Conservation (phyloP, 2,113 vertebrate genomes). For the Arvicanthis niloticus region DNA sequence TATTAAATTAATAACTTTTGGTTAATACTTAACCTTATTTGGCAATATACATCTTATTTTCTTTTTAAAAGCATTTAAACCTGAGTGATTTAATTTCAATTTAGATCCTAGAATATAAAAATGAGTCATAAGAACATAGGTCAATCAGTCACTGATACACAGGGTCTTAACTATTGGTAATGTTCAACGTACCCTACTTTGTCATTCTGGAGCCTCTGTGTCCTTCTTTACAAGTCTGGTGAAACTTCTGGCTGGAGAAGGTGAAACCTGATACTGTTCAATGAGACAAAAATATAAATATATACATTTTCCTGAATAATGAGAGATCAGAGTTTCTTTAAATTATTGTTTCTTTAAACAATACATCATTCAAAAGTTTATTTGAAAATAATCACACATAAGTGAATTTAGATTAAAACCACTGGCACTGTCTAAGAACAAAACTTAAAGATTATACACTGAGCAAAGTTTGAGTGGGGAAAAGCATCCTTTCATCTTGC, state of each 20-base stretch:
- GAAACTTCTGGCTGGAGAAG: not conserved
- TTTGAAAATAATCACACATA: conserved; percentile 47
- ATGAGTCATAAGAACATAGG: not conserved
- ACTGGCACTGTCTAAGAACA: not conserved
- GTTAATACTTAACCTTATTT: conserved; percentile 21
- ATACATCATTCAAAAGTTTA: conserved; percentile 49
- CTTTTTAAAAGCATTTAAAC: not conserved
- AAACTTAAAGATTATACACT: not conserved
- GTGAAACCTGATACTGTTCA: conserved; percentile 9
- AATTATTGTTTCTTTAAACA: too few relatives aligned
- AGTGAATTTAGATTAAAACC: conserved; percentile 66
- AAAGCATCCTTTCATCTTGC: not conserved
- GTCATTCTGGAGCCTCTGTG: not conserved
- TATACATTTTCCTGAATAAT: conserved; percentile 39
- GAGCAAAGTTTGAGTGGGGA: not conserved
- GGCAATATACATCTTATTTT: not conserved
- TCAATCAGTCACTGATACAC: not conserved
- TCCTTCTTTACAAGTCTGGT: not conserved
- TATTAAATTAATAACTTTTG: not conserved
- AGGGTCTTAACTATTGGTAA: not conserved
- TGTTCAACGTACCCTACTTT: not conserved
- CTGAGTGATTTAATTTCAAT: not conserved
- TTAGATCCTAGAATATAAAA: conserved; percentile 18
- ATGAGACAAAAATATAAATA: conserved; percentile 29
- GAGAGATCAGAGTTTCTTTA: conserved; percentile 33